phyloP scores from a whole-genome alignment of 2,888 invertebrate species.

The Drosophila multiciliata region DNA sequence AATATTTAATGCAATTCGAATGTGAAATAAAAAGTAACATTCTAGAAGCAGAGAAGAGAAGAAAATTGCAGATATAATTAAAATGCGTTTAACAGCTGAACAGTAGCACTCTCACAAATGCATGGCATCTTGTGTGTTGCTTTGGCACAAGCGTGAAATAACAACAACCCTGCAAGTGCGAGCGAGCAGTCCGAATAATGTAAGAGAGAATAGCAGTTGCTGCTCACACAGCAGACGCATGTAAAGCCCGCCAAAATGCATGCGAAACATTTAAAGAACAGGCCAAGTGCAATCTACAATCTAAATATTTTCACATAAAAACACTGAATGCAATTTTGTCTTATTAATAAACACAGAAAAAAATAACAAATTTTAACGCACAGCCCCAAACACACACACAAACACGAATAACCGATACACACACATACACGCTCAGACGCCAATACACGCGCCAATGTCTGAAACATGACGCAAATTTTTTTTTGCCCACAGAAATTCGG shows the following conservation, averaged over 20 bases:
- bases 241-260: conserved; percentile 66
- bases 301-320: conserved; percentile 30
- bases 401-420: conserved; percentile 8
- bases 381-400: conserved; percentile 6
- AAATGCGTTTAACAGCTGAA: conserved; percentile 38
- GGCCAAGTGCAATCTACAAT: conserved; percentile 37
- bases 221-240: conserved; percentile 36
- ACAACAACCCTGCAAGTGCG: conserved; percentile 20
- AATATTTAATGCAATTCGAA: not conserved
- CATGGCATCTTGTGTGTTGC: not conserved
- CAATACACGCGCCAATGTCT: conserved; percentile 61
- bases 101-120: conserved; percentile 16
- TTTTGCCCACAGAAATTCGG: conserved; percentile 32
- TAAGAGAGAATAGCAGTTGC: conserved; percentile 3
- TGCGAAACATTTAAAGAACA: conserved; percentile 13
- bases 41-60: not conserved
- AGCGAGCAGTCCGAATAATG: conserved; percentile 20
- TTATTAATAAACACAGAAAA: conserved; percentile 38
- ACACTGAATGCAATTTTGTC: not conserved
- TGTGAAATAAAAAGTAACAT: not conserved
- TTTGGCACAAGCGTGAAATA: not conserved
- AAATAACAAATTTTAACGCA: conserved; percentile 40
- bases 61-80: conserved; percentile 23
- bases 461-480: conserved; percentile 72
- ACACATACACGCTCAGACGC: conserved; percentile 37